phyloP scores from a whole-genome alignment of 30 jellyfish, hydroid and myxozoan species.

The Cassiopea xamachana region DNA sequence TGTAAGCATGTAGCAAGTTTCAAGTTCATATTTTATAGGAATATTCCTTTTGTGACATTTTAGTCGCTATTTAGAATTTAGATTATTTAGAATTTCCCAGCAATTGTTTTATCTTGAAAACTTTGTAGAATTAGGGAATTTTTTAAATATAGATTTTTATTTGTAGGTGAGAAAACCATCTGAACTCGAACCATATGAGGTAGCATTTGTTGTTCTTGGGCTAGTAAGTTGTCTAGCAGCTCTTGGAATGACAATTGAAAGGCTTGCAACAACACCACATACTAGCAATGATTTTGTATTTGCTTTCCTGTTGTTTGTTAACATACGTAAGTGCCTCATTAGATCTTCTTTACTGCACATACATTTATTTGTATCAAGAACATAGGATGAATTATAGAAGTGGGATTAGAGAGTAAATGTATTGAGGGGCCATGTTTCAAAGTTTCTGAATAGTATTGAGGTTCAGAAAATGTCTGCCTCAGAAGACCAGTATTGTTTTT shows the following conservation, averaged over 20 bases:
- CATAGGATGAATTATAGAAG: not conserved
- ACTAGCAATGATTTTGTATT: constrained; percentile 63
- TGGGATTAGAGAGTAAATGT: not conserved
- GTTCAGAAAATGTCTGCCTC: not conserved
- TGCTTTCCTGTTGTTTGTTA: constrained; percentile 76
- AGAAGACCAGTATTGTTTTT: not conserved
- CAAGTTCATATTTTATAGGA: too few species aligned
- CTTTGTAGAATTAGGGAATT: too few species aligned
- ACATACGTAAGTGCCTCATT: constrained; percentile 12
- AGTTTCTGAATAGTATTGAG: not conserved
- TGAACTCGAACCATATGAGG: constrained; percentile 81
- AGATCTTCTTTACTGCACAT: not conserved
- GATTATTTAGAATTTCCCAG: too few species aligned
- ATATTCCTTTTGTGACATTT: too few species aligned
- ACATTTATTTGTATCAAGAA: too few species aligned
- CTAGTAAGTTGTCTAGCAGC: constrained; percentile 75
- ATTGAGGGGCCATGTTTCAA: not conserved
- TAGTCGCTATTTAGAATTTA: too few species aligned
- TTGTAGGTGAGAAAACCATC: constrained; percentile 75
- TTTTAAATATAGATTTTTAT: not conserved
- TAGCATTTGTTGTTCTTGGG: constrained; percentile 66
- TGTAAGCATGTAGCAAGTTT: too few species aligned
- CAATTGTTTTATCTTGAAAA: too few species aligned
- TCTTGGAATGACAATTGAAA: constrained; percentile 64
- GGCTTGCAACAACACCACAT: not conserved